A percentile compares a stretch with the other conserved stretches of the same genome.
Conservation (phyloP, 2,888 invertebrate species). For the Eupeodes luniger region DNA sequence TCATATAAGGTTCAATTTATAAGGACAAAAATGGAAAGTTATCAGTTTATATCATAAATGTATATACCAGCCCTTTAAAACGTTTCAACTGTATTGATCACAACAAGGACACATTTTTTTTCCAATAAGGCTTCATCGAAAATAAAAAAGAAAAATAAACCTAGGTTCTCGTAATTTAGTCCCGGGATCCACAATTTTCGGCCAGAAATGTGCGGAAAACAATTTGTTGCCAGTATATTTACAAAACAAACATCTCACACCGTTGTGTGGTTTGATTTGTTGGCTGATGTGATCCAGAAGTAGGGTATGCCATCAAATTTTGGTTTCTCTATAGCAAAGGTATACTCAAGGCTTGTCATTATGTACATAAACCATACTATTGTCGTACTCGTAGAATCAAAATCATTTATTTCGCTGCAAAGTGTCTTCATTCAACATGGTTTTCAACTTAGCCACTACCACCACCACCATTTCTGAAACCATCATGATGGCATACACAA, state of each 20-base stretch:
- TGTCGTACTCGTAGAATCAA: constrained; percentile 46
- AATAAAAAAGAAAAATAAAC: too few relatives aligned
- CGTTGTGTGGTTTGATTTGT: constrained; percentile 47
- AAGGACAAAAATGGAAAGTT: too few relatives aligned
- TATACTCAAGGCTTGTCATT: neutral
- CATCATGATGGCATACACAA: constrained; percentile 46
- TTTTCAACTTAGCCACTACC: constrained; percentile 36
- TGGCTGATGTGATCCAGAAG: neutral
- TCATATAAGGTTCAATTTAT: too few relatives aligned
- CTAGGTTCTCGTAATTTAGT: too few relatives aligned
- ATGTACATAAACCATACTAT: neutral
- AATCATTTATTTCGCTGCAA: constrained; percentile 64
- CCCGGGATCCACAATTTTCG: constrained; percentile 1
- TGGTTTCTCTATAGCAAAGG: neutral
- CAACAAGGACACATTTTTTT: too few relatives aligned
- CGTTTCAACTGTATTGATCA: too few relatives aligned
- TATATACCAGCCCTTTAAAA: too few relatives aligned
- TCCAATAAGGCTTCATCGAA: too few relatives aligned
- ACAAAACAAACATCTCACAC: constrained; percentile 64
- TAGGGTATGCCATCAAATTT: constrained; percentile 49
- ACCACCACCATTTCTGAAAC: too few relatives aligned
- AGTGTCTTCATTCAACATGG: constrained; percentile 58
- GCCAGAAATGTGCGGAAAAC: constrained; percentile 59
- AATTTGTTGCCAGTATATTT: constrained; percentile 74
- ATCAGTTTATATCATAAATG: too few relatives aligned